These are phyloP conservation scores for Mercenaria mercenaria DNA, from an alignment of 1,140 invertebrate genomes.

Conservation along the genomic window DNA sequence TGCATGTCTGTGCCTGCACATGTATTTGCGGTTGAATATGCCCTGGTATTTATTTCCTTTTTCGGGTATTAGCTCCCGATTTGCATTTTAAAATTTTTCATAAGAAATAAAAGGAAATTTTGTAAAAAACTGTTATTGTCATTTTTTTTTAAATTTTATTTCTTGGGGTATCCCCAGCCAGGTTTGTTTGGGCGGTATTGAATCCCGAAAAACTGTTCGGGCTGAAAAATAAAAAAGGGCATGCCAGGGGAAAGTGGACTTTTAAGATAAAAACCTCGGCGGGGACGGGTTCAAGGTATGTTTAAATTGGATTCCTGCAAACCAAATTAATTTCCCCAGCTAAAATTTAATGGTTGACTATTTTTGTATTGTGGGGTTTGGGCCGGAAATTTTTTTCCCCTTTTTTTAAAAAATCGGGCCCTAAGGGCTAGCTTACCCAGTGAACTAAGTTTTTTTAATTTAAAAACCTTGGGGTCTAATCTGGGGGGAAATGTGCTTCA, in stretches of 20 bases:
- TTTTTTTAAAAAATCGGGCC: not conserved
- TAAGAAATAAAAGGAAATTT: too few species aligned
- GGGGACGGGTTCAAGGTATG: not conserved
- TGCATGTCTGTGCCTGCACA: too few species aligned
- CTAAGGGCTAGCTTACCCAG: not conserved
- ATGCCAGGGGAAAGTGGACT: not conserved
- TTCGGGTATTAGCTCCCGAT: too few species aligned
- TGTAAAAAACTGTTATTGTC: too few species aligned
- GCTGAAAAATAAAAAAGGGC: not conserved
- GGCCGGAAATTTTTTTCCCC: not conserved
- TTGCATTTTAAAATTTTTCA: too few species aligned
- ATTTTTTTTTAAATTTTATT: not conserved
- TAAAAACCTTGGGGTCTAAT: not conserved
- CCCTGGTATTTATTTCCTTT: too few species aligned
- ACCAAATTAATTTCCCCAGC: too few species aligned
- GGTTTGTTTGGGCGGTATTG: not conserved
- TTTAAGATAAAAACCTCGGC: not conserved
- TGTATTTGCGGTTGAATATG: too few species aligned
- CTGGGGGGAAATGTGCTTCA: not conserved
- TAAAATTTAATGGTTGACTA: too few species aligned
- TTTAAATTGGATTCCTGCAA: not conserved
- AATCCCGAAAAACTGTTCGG: not conserved
- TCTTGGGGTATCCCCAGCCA: not conserved
- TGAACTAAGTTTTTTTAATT: too few species aligned
- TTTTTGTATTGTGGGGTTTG: not conserved